phyloP scores from a whole-genome alignment of 1,140 invertebrate genomes.

The Neomicropteryx cornuta region DNA sequence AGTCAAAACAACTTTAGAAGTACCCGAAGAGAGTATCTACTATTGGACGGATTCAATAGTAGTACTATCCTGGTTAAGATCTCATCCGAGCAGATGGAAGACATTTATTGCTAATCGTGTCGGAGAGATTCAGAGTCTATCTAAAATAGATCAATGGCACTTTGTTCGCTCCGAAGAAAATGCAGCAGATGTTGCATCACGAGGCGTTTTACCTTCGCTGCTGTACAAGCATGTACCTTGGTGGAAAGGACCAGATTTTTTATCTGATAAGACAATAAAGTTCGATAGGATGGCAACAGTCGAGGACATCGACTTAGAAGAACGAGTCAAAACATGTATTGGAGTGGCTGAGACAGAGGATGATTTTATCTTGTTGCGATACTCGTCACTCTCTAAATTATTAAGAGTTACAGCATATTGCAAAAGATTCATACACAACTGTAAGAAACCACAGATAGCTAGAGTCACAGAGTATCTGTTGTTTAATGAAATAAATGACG shows the following conservation, averaged over 20 bases:
- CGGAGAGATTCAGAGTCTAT: slow-evolving; percentile 20
- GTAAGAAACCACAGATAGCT: neutral
- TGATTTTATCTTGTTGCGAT: neutral
- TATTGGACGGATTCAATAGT: slow-evolving; percentile 31
- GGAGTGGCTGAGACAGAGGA: neutral
- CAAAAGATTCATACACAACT: neutral
- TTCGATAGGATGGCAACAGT: neutral
- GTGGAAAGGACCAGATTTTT: slow-evolving; percentile 22
- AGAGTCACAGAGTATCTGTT: neutral
- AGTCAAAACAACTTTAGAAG: slow-evolving; percentile 12
- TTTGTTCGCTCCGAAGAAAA: slow-evolving; percentile 25
- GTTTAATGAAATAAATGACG: slow-evolving; percentile 9
- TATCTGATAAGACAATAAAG: neutral
- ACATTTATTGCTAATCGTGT: slow-evolving; percentile 30
- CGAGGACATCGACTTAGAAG: neutral
- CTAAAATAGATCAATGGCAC: slow-evolving; percentile 20
- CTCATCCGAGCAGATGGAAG: slow-evolving; percentile 19
- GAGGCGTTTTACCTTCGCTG: slow-evolving; percentile 16
- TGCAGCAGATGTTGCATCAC: slow-evolving; percentile 24
- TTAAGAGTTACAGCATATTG: slow-evolving; percentile 1
- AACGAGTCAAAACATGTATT: neutral
- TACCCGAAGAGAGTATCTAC: slow-evolving; percentile 10
- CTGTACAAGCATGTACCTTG: slow-evolving; percentile 17
- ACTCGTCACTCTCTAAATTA: neutral
- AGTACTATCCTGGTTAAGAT: slow-evolving; percentile 23